These are phyloP conservation scores for Camelus dromedarius DNA, from an alignment of 2,113 vertebrate genomes.

Conservation along the genomic window DNA sequence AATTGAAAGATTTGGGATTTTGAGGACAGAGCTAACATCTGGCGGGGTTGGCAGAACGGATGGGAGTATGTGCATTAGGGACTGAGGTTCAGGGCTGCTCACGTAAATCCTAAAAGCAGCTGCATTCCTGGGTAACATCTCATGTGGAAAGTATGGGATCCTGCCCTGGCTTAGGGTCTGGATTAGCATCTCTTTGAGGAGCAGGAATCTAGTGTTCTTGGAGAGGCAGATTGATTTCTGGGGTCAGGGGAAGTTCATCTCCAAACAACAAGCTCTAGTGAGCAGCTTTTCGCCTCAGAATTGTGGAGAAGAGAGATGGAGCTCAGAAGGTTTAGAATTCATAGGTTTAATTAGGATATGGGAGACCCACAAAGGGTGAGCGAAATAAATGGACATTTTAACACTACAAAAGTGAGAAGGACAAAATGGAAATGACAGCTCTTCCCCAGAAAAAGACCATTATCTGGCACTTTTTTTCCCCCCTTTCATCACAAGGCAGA, in stretches of 20 bases:
- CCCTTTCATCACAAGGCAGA: neutral
- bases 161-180: slow-evolving; percentile 46
- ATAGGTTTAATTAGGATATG: slow-evolving; percentile 21
- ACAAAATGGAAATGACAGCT: neutral
- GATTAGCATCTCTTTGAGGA: slow-evolving; percentile 47
- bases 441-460: neutral
- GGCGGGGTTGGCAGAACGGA: slow-evolving; percentile 2
- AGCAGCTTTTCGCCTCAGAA: slow-evolving; percentile 42
- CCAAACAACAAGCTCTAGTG: neutral
- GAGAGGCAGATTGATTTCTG: slow-evolving; percentile 59
- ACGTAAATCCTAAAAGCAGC: neutral
- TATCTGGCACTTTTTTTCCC: neutral
- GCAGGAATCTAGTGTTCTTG: slow-evolving; percentile 56
- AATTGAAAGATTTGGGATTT: neutral
- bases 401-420: neutral
- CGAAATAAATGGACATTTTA: slow-evolving; percentile 29
- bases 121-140: slow-evolving; percentile 50
- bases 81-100: neutral
- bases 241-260: slow-evolving; percentile 66
- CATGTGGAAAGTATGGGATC: slow-evolving; percentile 53
- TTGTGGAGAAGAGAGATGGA: neutral
- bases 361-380: neutral
- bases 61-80: neutral
- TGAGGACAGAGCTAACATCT: slow-evolving; percentile 52
- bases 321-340: slow-evolving; percentile 25